phyloP scores from a whole-genome alignment of 2,797 vertebrate genomes.

The Masticophis lateralis region DNA sequence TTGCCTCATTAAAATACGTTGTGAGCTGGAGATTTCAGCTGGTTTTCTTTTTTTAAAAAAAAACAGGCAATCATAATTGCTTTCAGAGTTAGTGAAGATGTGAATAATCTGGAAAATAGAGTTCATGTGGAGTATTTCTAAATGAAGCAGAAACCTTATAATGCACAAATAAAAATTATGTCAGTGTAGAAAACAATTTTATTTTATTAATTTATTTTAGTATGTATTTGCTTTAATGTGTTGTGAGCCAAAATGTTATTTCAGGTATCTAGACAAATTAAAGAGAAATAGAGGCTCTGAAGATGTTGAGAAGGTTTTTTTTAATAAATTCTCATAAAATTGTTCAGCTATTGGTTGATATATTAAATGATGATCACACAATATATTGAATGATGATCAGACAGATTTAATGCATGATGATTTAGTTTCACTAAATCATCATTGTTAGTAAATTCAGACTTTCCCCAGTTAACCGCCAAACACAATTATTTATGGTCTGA shows the following conservation, averaged over 20 bases:
- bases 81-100: background rate
- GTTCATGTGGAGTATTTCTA: background rate
- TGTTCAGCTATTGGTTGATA: background rate
- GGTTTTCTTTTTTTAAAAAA: background rate
- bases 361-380: fast-evolving
- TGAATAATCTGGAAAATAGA: slow-evolving; percentile 25
- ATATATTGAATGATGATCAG: fast-evolving
- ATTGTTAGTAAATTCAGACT: background rate
- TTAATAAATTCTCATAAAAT: background rate
- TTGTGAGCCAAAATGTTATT: slow-evolving; percentile 25
- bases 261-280: slow-evolving; percentile 19
- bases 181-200: background rate
- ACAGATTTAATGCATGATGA: background rate
- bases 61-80: slow-evolving; percentile 4
- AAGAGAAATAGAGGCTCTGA: slow-evolving; percentile 5
- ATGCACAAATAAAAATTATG: slow-evolving; percentile 17
- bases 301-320: slow-evolving; percentile 14
- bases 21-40: background rate
- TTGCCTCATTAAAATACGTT: background rate
- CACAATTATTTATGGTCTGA: background rate
- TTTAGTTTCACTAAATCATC: background rate
- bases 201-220: background rate
- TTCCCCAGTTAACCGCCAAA: background rate
- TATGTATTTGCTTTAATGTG: background rate
- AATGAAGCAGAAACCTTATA: slow-evolving; percentile 9